A percentile compares a stretch with the other conserved stretches of the same genome.
Conservation (phyloP, 2,797 vertebrate species). For the Acomys russatus region DNA sequence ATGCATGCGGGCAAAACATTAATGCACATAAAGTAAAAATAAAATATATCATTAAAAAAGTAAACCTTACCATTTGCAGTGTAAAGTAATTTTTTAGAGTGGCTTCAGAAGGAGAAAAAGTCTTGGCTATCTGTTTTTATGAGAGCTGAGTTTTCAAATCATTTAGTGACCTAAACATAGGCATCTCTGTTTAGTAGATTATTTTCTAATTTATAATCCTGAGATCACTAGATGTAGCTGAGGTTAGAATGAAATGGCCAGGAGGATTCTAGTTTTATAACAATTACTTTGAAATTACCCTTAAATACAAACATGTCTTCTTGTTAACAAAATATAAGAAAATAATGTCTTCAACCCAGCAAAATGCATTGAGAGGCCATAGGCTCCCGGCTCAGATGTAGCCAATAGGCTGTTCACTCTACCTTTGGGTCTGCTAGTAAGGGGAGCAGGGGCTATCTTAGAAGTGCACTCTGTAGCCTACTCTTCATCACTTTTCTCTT, state of each 20-base stretch:
- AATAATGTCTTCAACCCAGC: neutral
- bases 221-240: neutral
- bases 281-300: neutral
- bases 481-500: no score
- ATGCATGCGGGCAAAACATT: neutral
- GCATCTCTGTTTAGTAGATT: neutral
- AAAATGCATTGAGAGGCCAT: no score
- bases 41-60: neutral
- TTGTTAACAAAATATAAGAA: neutral
- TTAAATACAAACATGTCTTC: neutral
- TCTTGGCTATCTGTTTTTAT: neutral
- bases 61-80: neutral
- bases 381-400: no score
- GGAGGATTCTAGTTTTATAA: neutral
- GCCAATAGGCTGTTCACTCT: no score
- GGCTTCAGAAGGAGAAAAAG: neutral
- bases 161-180: constrained; percentile 8
- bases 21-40: neutral
- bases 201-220: neutral
- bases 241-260: neutral
- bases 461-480: no score
- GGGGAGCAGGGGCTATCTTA: no score
- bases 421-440: no score
- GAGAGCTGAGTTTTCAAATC: neutral
- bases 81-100: neutral